Base-by-base conservation (phyloP, 2,797 vertebrate genomes). In the Lepilemur septentrionalis region DNA sequence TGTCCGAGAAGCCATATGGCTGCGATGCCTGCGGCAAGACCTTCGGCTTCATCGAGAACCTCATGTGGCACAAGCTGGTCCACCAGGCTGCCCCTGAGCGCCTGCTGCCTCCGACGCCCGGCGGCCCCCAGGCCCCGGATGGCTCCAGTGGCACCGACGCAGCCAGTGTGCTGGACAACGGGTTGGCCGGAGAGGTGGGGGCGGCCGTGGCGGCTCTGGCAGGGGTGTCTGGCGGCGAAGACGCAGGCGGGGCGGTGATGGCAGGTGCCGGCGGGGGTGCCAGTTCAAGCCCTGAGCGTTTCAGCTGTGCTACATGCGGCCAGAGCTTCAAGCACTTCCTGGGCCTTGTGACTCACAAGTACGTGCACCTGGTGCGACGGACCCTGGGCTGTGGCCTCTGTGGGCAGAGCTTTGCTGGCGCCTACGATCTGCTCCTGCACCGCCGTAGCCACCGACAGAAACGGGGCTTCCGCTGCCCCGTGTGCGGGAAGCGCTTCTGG, bases 401-500 rank as follows among this genome's bases (percentile, higher is more conserved):
- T 0, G 98, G 98, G 5, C 98, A 98, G 63, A 97, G 96, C 91
- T 98, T 98, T 13, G 96, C 98, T 0, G 98, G 98, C 0, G 98
- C 98, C 15, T 98, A 98, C 5, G 98, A 98, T 61, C 92, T 98
- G n/a, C 98, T 98, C 5, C 97, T 98, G n/a, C 98, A 98, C 80
- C 98, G 98, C 10, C 98, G 98, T 43, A 98, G 98, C 14, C 98
- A 98, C 95, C 96, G 98, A 22, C 98, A 97, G 86, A 98, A 98
- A n/a, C 97, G 99, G 9, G 99, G 99, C 14, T 99, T 99, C 98
- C 99, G 99, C 46, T 99, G 99, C 85, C 99, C 99, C 0, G 99
- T 99, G 93, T 99, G 99, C 38, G 99, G 99, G 98, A 99, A 99
- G 96, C 99, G 99, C 0, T 99, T 99, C 97, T 99, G 99, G 98